phyloP scores from a whole-genome alignment of 2,113 vertebrate species.

The Gadus chalcogrammus region DNA sequence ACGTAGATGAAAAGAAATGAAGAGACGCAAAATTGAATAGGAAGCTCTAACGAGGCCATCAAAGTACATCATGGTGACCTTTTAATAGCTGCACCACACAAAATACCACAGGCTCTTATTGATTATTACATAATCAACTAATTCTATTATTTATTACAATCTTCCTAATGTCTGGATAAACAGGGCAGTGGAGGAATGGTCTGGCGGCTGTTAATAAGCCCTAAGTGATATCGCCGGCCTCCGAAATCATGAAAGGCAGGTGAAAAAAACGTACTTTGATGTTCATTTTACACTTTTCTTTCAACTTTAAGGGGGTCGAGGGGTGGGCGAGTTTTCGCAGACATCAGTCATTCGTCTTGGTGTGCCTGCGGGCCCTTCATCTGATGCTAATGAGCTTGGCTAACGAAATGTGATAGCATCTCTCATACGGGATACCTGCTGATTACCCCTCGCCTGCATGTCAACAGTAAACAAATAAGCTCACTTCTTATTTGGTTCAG shows the following conservation, averaged over 20 bases:
- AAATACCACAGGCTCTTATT: not conserved
- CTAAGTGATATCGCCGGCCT: slow-evolving; percentile 61
- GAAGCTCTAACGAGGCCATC: too few relatives aligned
- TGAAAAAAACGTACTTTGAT: slow-evolving; percentile 54
- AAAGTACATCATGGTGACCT: too few relatives aligned
- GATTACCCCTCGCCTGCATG: slow-evolving; percentile 46
- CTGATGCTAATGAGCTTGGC: slow-evolving; percentile 53
- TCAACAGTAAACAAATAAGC: slow-evolving; percentile 51
- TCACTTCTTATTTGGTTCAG: too few relatives aligned
- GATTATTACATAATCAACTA: not conserved
- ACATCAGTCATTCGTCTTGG: slow-evolving; percentile 40
- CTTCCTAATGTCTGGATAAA: too few relatives aligned
- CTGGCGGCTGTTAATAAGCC: slow-evolving; percentile 35
- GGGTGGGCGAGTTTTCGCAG: slow-evolving; percentile 30
- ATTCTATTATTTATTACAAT: not conserved
- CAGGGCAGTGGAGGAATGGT: not conserved
- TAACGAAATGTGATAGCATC: slow-evolving; percentile 61
- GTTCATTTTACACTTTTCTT: slow-evolving; percentile 21
- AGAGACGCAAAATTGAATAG: too few relatives aligned
- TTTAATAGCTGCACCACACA: not conserved
- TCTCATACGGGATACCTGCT: slow-evolving; percentile 25
- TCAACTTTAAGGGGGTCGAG: slow-evolving; percentile 30
- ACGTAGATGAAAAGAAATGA: too few relatives aligned
- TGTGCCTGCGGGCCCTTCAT: slow-evolving; percentile 34
- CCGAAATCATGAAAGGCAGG: slow-evolving; percentile 66